Base-by-base conservation (phyloP, 2,888 invertebrate genomes). In the Acronicta psi region DNA sequence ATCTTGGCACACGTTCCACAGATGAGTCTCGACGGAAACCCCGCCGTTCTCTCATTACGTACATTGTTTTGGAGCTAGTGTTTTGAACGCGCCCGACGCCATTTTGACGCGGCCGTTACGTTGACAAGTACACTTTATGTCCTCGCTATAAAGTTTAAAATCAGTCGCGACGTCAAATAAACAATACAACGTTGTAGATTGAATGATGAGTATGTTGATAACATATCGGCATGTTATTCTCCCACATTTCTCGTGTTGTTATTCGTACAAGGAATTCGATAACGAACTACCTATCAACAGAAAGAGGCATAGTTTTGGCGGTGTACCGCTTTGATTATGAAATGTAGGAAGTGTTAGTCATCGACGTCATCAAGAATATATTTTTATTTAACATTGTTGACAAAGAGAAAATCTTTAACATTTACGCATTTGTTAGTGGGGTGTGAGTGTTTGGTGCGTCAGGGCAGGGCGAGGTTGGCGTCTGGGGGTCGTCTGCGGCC, bases 401-500 rank as follows among this genome's bases (percentile, higher is more conserved):
- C n/a, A 17, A 7, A 52, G 45, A 47, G n/a, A 57, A 60, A 62
- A 65, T 41, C 23, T 46, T 61, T 51, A 57, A 59, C 69, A 68
- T 69, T 69, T 68, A 69, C 69, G 67, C 63, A 67, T 65, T 60
- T 61, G 58, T 69, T 49, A 62, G 64, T 69, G 58, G 72, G 68
- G 65, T 67, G 77, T 68, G 64, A 66, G 66, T 47, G 51, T 60
- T 73, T 61, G 51, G 75, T 71, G 75, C 77, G 70, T 73, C 75
- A 80, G 81, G 80, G 75, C 78, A 79, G 85, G 81, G 81, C 82
- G 85, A 83, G 84, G 86, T 80, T 82, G 84, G 82, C 87, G 91
- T 93, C 93, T 94, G 85, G 89, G 92, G 92, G 90, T 91, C 89
- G 93, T 93, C 92, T 93, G 89, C 89, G 87, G 75, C 88, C 86